Percentiles rank a stretch among this genome's conserved stretches.
Conservation (phyloP, 2,113 vertebrate genomes). For the rabbit (Oryctolagus cuniculus) region DNA sequence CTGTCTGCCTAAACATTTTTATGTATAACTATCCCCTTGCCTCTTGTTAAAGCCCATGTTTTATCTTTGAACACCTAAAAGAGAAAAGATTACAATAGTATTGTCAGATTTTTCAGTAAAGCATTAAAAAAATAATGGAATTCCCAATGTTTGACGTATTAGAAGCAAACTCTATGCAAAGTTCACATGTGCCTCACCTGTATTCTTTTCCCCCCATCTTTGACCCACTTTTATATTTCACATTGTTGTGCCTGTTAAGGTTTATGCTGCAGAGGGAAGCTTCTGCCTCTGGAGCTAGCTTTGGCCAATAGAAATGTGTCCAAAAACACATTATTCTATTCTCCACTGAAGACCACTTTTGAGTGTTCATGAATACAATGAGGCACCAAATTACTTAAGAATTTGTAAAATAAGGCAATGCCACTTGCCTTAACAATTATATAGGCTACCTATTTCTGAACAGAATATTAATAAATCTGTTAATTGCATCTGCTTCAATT, state of each 20-base stretch:
- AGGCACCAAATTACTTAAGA: background rate
- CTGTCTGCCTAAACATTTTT: constrained; percentile 47
- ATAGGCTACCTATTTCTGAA: constrained; percentile 9
- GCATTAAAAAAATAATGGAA: constrained; percentile 45
- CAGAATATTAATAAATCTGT: background rate
- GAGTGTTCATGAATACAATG: constrained; percentile 19
- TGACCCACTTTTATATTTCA: background rate
- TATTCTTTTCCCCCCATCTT: background rate
- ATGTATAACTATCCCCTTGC: constrained; percentile 35
- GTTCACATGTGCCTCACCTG: background rate
- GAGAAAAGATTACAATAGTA: background rate
- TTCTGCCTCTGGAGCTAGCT: background rate
- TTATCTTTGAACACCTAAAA: constrained; percentile 55
- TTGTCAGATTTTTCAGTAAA: constrained; percentile 42
- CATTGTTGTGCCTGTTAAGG: background rate
- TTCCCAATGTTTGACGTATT: constrained; percentile 24
- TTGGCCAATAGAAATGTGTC: background rate
- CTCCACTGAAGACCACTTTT: background rate
- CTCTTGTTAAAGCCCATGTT: constrained; percentile 31
- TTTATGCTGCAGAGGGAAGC: background rate
- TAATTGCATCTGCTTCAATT: background rate
- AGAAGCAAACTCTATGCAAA: constrained; percentile 33
- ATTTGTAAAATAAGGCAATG: background rate
- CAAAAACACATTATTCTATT: background rate
- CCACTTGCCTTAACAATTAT: background rate